phyloP scores from a whole-genome alignment of 92 coral and sea anemone species.

The Palythoa caribaeorum region DNA sequence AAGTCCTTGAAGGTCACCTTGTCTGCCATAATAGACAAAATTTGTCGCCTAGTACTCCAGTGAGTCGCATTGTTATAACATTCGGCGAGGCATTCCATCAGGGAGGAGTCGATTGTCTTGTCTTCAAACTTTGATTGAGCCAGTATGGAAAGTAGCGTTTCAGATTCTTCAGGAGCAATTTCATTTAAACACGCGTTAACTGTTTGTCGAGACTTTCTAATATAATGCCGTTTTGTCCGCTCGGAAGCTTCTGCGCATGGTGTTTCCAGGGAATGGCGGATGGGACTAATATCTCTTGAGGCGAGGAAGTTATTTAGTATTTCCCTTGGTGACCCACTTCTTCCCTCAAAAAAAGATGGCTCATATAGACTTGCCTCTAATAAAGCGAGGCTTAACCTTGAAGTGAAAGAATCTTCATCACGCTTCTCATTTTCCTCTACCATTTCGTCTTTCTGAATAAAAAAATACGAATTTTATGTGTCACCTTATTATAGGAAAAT shows the following conservation, averaged over 20 bases:
- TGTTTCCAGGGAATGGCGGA: conserved; percentile 57
- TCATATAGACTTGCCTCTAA: conserved; percentile 9
- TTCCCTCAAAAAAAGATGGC: conserved; percentile 18
- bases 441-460: conserved; percentile 16
- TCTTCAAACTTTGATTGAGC: conserved; percentile 32
- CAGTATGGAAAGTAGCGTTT: conserved; percentile 36
- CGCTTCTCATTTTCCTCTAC: conserved; percentile 30
- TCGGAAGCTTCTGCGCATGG: conserved; percentile 66
- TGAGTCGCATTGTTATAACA: conserved; percentile 65
- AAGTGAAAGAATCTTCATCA: conserved; percentile 31
- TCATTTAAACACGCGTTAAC: conserved; percentile 55
- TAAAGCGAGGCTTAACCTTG: conserved; percentile 22
- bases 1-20: conserved; percentile 58
- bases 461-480: background rate
- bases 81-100: conserved; percentile 65
- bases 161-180: conserved; percentile 61
- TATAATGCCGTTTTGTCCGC: conserved; percentile 61
- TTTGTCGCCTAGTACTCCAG: conserved; percentile 67
- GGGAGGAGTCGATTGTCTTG: conserved; percentile 49
- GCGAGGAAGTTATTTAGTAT: conserved; percentile 59
- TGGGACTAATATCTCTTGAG: conserved; percentile 65
- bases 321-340: conserved; percentile 35
- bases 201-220: conserved; percentile 63
- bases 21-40: conserved; percentile 68
- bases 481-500: conserved; percentile 20